Conservation (phyloP, 2,888 invertebrate species). For the Caenorhabditis uteleia region DNA sequence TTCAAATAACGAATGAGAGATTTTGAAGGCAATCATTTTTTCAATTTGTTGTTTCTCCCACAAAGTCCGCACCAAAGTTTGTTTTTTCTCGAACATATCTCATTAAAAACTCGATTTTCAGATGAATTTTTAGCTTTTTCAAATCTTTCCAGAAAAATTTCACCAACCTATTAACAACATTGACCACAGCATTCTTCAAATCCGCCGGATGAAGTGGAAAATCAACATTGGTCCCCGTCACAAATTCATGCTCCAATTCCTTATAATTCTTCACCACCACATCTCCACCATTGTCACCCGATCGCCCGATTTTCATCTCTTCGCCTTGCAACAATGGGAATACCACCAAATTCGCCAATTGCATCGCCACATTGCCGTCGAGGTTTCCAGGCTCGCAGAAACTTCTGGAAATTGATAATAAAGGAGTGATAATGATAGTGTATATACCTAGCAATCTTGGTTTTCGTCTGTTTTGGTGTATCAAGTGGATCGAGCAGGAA, state of each 20-base stretch:
- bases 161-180: conserved; percentile 79
- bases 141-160: background rate
- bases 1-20: too few relatives aligned
- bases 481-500: conserved; percentile 62
- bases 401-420: conserved; percentile 45
- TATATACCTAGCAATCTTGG: conserved; percentile 52
- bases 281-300: conserved; percentile 82
- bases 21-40: too few relatives aligned
- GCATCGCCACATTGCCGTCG: conserved; percentile 59
- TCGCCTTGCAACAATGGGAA: conserved; percentile 50
- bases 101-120: background rate
- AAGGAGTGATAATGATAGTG: conserved; percentile 1
- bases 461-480: conserved; percentile 62
- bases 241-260: conserved; percentile 83
- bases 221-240: conserved; percentile 71
- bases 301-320: conserved; percentile 49
- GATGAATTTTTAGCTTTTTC: too few relatives aligned
- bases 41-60: too few relatives aligned
- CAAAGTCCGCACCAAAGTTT: too few relatives aligned
- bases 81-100: too few relatives aligned
- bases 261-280: conserved; percentile 79
- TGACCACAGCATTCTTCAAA: conserved; percentile 84
- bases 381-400: conserved; percentile 68
- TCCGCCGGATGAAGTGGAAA: conserved; percentile 85
- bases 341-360: conserved; percentile 53